Percentiles rank a stretch among this genome's conserved stretches.
Conservation (phyloP, 2,888 invertebrate species). For the Carabus problematicus region DNA sequence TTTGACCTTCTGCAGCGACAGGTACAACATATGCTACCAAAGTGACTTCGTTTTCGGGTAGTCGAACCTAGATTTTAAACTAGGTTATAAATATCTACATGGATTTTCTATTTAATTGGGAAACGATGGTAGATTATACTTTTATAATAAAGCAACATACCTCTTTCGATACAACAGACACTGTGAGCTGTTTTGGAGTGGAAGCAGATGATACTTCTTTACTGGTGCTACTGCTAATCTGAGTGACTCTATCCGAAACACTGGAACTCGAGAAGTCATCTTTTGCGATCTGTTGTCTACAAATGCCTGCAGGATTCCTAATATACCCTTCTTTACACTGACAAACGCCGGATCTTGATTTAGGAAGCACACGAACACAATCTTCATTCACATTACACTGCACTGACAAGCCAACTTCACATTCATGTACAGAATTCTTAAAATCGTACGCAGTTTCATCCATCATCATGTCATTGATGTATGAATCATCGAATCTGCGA, state of each 20-base stretch:
- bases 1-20: constrained; percentile 72
- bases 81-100: background rate
- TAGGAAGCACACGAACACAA: constrained; percentile 66
- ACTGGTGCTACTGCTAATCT: constrained; percentile 38
- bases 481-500: constrained; percentile 46
- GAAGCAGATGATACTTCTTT: constrained; percentile 60
- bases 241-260: constrained; percentile 49
- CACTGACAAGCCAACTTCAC: constrained; percentile 65
- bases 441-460: constrained; percentile 59
- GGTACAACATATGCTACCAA: constrained; percentile 84
- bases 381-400: constrained; percentile 75
- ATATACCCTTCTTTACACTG: constrained; percentile 72
- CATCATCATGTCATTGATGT: constrained; percentile 57
- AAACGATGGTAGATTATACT: background rate
- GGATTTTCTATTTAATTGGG: background rate
- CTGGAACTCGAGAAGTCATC: constrained; percentile 46
- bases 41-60: constrained; percentile 86
- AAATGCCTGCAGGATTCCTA: constrained; percentile 54
- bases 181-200: constrained; percentile 71
- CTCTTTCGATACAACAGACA: constrained; percentile 78
- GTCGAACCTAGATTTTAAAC: constrained; percentile 52
- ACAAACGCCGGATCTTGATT: constrained; percentile 73
- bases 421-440: constrained; percentile 57
- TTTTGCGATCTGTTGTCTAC: constrained; percentile 51
- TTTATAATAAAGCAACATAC: constrained; percentile 58